Base-by-base conservation (phyloP, 2,113 vertebrate genomes). In the Seriola aureovittata region DNA sequence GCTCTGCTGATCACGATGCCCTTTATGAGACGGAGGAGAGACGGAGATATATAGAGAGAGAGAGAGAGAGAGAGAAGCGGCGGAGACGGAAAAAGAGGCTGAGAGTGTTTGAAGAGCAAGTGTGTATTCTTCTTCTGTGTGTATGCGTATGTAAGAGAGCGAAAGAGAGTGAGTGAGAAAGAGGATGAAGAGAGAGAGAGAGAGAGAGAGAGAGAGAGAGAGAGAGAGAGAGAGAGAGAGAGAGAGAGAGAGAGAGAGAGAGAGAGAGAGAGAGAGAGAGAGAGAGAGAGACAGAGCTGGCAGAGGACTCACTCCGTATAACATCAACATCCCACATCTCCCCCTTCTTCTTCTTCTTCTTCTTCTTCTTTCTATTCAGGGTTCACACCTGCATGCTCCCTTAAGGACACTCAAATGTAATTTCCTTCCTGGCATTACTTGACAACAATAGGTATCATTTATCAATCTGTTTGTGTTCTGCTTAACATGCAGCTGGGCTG, bases 1-100 rank as follows among this genome's bases (percentile, higher is more conserved):
- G 92, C 93, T 91, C 91, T 44, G 68, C 84, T 78, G 93, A 84
- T 88, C 90, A 60, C 73, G 38, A 63, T 84, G 88, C 88, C 93
- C 89, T 89, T 90, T 82, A 74, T 62, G 84, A 89, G 78, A 70
- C 54, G 70, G 3, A 65, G 38, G 67, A 71, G 82, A 54, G 55
- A 59, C 38, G 19, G 59, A 55, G 74, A 52, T 34, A 34, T 46
- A 57, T 73, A 40, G 69, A 92, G 91, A 93, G 77, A 54, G 55
- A 59, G 44, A 82, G 25, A 29, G 29, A 29, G 29, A 46, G n/a
- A 54, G 55, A 59, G 44, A 82, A 74, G 75, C 25, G 17, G 60
- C 25, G 19, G 59, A 55, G 74, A 52, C 36, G 34, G 52, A 57
- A 77, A 40, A 70, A 92, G 91, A 93, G 79, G 80, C 73, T 71